Base-by-base conservation (phyloP, 1,140 invertebrate genomes). In the Megalopta genalis region DNA sequence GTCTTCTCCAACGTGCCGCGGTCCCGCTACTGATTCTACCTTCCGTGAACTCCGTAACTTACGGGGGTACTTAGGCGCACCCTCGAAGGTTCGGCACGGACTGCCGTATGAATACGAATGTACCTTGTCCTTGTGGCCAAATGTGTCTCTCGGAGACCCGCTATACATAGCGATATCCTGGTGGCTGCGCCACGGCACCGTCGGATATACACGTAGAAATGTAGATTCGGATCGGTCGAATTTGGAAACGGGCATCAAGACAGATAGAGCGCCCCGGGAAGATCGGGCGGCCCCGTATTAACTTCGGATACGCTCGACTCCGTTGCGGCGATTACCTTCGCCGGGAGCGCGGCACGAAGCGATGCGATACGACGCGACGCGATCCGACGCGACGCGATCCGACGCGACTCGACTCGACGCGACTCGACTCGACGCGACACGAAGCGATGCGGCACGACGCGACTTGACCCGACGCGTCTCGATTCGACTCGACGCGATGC, bases 31-130 rank as follows among this genome's bases (percentile, higher is more conserved):
- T 80, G 86, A 83, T 80, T 85, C 68, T 71, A 77, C 81, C 83
- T 71, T 86, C 74, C 46, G 77, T 77, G 67, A 88, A 88, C 83
- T 88, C 85, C 64, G 73, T 73, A 88, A 87, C 84, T 88, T 87
- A 84, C 79, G 86, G 66, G 77, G 73, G 60, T 83, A 88, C 82
- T 88, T 88, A 85, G 76, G 73, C 25, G 71, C 76, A 75, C 65
- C 73, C 74, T 73, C 75, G 39, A 81, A 76, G 72, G 59, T 79
- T 66, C 62, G 74, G 49, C 62, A 65, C 73, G 71, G 79, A 63
- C 79, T 80, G 85, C 83, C 84, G 62, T 78, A 85, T 82, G 84
- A 87, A 88, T 86, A 86, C 84, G 72, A 86, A 82, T 84, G 79
- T 72, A 65, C 49, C 76, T 59, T 60, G 72, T 77, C 83, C 62